These are phyloP conservation scores for Cercocebus atys DNA, from an alignment of 2,113 vertebrate genomes.

Conservation along the genomic window DNA sequence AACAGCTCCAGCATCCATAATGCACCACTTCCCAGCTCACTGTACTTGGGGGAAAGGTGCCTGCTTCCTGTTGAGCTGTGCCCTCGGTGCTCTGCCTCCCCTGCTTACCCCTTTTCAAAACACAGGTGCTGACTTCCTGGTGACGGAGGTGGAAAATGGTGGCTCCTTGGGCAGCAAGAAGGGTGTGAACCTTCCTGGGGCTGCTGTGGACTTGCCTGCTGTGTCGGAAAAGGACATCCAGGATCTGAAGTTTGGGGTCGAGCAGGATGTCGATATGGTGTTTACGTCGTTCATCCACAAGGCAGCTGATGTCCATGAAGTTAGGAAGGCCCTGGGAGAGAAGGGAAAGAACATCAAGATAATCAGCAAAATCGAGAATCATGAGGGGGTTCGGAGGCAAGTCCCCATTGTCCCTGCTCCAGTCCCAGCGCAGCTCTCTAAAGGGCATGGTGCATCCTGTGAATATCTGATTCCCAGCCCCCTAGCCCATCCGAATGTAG, in stretches of 20 bases:
- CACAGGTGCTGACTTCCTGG: slow-evolving; percentile 89
- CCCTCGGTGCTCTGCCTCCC: background rate
- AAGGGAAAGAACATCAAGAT: slow-evolving; percentile 98
- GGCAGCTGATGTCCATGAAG: slow-evolving; percentile 93
- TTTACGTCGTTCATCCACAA: slow-evolving; percentile 99
- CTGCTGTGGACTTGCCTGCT: slow-evolving; percentile 94
- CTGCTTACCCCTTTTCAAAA: rapidly evolving
- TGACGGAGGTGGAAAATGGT: slow-evolving; percentile 93
- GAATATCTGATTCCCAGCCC: background rate
- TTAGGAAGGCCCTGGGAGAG: slow-evolving; percentile 94
- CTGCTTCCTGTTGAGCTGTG: too few relatives aligned
- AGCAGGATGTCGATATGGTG: slow-evolving; percentile 97
- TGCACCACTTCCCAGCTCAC: background rate
- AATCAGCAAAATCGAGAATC: slow-evolving; percentile 99
- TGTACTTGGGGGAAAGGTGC: too few relatives aligned
- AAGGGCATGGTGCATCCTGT: background rate
- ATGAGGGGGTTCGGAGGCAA: slow-evolving; percentile 96
- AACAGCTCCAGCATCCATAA: rapidly evolving
- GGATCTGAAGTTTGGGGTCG: slow-evolving; percentile 95
- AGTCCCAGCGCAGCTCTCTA: background rate
- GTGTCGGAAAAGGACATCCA: slow-evolving; percentile 96
- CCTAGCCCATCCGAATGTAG: background rate
- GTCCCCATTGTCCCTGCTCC: background rate
- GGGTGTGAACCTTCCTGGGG: slow-evolving; percentile 96
- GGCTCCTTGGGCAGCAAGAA: slow-evolving; percentile 97